phyloP scores from a whole-genome alignment of 2,113 vertebrate species.

The Rhea americana region DNA sequence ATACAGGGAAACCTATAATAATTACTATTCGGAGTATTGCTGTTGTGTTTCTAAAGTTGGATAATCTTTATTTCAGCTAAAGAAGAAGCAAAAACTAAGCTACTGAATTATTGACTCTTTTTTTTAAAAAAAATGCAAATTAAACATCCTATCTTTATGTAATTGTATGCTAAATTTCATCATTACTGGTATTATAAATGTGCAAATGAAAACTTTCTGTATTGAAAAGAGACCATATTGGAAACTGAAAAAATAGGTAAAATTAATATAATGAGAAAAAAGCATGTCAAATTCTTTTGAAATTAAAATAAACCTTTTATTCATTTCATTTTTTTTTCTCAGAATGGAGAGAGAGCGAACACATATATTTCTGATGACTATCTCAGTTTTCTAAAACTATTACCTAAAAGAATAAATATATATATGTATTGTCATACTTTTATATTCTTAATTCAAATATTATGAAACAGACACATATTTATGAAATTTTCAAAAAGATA shows the following conservation, averaged over 20 bases:
- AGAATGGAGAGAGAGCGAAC: fast-evolving
- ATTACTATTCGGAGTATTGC: neutral
- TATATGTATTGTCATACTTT: neutral
- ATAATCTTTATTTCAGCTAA: neutral
- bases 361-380: neutral
- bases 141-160: neutral
- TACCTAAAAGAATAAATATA: neutral
- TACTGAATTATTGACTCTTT: neutral
- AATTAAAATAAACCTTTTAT: neutral
- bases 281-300: neutral
- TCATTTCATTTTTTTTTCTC: neutral
- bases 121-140: neutral
- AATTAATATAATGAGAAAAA: fast-evolving
- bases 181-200: neutral
- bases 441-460: neutral
- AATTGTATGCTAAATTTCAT: neutral
- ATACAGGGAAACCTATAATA: neutral
- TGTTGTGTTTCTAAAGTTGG: neutral
- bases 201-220: neutral
- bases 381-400: neutral
- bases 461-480: neutral
- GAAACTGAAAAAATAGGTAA: neutral
- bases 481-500: neutral
- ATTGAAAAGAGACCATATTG: fast-evolving
- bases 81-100: neutral